Base-by-base conservation (phyloP, 2,888 invertebrate species). In the Aleiodes testaceus region DNA sequence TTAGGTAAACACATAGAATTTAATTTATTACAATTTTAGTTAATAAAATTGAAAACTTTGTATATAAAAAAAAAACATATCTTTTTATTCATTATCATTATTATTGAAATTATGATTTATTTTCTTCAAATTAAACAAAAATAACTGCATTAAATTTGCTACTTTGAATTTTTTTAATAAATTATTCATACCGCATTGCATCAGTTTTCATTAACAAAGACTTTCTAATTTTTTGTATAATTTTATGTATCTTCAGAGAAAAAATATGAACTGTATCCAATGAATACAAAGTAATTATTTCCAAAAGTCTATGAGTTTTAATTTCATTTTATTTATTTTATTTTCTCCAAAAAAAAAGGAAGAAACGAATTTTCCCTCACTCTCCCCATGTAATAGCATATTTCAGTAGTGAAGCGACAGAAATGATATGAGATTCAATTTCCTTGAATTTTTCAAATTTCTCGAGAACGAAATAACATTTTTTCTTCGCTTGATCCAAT, bases 181-280 rank as follows among this genome's bases (percentile, higher is more conserved):
- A 59, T 59, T 59, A 59, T 59, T 59, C 59, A 59, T 59, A 59
- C 18, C 14, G 59, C 42, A 59, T 42, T 59, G 59, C 59, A 59
- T 59, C 59, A 59, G 16, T 59, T 42, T 42, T 18, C 59, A 59
- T 59, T 59, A 59, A 42, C 59, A 16, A 59, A 2, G 16, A 36
- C 36, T 59, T 42, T 59, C 59, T 59, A 42, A 59, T 59, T 59
- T 59, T 30, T 59, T 59, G 59, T 59, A 59, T 59, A 59, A 59
- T 59, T 59, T 59, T 42, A 59, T 59, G 59, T 59, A 59, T 14
- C 5, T 36, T 36, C 9, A 36, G 36, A 36, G 36, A 1, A 36
- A 36, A 36, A 36, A 36, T 26, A 36, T 42, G 36, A 59, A 59
- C 42, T 59, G 59, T 42, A 59, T 59, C 18, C 14, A 42, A 36